These are phyloP conservation scores for Drosophila stalkeri DNA, from an alignment of 2,888 invertebrate species.

Conservation along the genomic window DNA sequence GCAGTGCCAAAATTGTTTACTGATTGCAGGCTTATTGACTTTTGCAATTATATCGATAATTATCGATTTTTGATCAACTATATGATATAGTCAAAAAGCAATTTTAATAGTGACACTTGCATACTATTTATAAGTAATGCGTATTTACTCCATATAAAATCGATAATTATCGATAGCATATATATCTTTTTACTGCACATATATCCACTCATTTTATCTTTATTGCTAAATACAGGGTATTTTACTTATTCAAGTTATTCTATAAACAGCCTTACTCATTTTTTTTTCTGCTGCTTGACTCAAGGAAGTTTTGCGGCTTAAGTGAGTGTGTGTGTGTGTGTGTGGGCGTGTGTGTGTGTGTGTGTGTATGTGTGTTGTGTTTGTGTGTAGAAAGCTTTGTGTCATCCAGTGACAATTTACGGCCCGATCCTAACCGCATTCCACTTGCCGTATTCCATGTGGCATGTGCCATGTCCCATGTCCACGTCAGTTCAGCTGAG, in stretches of 20 bases:
- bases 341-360: constrained; percentile 46
- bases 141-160: too few relatives aligned
- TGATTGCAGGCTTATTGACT: neutral
- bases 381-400: constrained; percentile 71
- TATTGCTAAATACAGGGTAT: constrained; percentile 9
- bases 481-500: constrained; percentile 28
- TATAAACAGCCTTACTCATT: too few relatives aligned
- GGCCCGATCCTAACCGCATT: constrained; percentile 22
- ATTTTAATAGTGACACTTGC: too few relatives aligned
- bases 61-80: neutral
- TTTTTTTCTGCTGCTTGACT: constrained; percentile 14
- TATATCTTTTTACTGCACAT: neutral
- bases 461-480: constrained; percentile 25
- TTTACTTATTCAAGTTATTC: neutral
- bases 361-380: too few relatives aligned
- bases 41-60: neutral
- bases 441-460: constrained; percentile 7
- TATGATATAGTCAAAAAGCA: too few relatives aligned
- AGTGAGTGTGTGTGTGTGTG: constrained; percentile 17
- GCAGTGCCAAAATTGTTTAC: neutral
- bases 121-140: too few relatives aligned
- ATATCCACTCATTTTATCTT: neutral
- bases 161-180: too few relatives aligned
- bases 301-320: constrained; percentile 43
- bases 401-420: constrained; percentile 79